These are phyloP conservation scores for Hyaena hyaena DNA, from an alignment of 2,113 vertebrate species.

Conservation along the genomic window DNA sequence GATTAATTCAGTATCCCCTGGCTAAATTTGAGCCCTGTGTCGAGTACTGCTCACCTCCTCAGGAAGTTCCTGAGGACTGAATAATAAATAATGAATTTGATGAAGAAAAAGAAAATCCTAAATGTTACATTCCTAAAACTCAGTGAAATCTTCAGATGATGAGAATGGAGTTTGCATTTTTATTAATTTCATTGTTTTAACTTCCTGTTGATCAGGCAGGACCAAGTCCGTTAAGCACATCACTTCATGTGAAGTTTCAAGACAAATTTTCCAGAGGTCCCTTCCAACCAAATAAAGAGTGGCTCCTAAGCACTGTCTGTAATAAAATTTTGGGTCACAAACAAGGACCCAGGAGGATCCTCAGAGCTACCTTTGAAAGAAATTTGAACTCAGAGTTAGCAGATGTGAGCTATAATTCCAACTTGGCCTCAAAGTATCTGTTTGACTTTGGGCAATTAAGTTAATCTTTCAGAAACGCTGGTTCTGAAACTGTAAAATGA, in stretches of 20 bases:
- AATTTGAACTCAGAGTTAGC: not conserved
- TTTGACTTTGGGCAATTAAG: constrained; percentile 47
- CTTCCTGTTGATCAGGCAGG: not conserved
- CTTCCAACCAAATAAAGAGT: not conserved
- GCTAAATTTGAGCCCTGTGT: not conserved
- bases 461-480: constrained; percentile 61
- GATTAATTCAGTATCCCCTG: not conserved
- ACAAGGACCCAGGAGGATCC: not conserved
- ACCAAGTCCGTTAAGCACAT: not conserved
- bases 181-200: not conserved
- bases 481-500: constrained; percentile 53
- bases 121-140: not conserved
- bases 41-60: not conserved
- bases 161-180: not conserved
- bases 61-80: not conserved
- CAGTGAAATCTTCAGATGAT: not conserved
- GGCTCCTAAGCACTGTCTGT: too few relatives aligned
- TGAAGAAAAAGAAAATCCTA: not conserved
- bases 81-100: not conserved
- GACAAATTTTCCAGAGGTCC: not conserved
- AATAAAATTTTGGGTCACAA: not conserved
- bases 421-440: not conserved
- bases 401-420: not conserved
- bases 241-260: not conserved
- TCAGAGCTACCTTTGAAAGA: not conserved